A percentile compares a stretch with the other conserved stretches of the same genome.
phyloP scores from a whole-genome alignment of 1,140 invertebrate species.

The Ceratina australensis region DNA sequence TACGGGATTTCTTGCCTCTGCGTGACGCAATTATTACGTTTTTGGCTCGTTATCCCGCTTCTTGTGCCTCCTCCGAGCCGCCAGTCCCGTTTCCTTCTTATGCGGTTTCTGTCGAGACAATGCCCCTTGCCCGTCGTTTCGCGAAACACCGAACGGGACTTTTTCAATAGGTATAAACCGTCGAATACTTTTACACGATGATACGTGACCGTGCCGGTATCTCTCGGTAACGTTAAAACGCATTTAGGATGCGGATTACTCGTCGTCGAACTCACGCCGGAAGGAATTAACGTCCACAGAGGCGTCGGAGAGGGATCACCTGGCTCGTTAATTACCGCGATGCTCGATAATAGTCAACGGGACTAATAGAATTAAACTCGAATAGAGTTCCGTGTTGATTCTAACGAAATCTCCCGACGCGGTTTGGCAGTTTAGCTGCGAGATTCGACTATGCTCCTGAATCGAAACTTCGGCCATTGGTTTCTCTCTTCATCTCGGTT shows the following conservation, averaged over 20 bases:
- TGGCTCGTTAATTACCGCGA: constrained; percentile 13
- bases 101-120: background rate
- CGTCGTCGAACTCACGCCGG: background rate
- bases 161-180: background rate
- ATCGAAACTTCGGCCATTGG: constrained; percentile 53
- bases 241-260: background rate
- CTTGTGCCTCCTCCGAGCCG: background rate
- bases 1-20: constrained; percentile 16
- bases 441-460: constrained; percentile 18
- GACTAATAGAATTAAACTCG: constrained; percentile 59
- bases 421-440: constrained; percentile 12
- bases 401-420: constrained; percentile 58
- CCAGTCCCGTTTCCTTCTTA: constrained; percentile 8
- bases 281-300: constrained; percentile 18
- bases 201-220: background rate
- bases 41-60: constrained; percentile 2
- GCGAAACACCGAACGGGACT: background rate
- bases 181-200: too few species aligned
- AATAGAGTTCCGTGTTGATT: constrained; percentile 60
- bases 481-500: constrained; percentile 52
- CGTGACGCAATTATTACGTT: constrained; percentile 35
- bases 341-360: constrained; percentile 25
- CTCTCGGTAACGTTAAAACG: background rate
- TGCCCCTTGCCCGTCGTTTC: background rate
- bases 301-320: background rate